phyloP scores from a whole-genome alignment of 2,888 invertebrate species.

The Eupithecia inturbata region DNA sequence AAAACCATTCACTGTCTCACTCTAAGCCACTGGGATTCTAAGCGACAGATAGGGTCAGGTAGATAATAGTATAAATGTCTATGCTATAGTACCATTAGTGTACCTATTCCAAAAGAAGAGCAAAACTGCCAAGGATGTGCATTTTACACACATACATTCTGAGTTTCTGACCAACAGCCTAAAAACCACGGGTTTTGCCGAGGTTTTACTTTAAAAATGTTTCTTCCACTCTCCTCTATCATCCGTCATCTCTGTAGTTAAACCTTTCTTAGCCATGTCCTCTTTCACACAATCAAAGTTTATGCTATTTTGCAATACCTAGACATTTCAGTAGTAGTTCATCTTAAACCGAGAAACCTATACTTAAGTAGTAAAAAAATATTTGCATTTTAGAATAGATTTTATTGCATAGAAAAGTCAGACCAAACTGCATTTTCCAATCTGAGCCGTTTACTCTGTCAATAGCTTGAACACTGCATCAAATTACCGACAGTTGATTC shows the following conservation, averaged over 20 bases:
- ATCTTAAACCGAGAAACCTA: not conserved
- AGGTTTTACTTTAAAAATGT: too few species aligned
- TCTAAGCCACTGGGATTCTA: not conserved
- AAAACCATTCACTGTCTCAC: conserved; percentile 1
- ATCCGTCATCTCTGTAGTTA: too few species aligned
- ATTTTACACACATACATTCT: not conserved
- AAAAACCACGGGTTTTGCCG: too few species aligned
- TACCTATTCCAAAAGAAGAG: not conserved
- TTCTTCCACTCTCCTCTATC: too few species aligned
- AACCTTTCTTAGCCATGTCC: too few species aligned
- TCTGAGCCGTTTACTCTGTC: not conserved
- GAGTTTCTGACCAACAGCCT: too few species aligned
- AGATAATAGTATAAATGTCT: not conserved
- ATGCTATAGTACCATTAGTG: not conserved
- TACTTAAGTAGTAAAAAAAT: not conserved
- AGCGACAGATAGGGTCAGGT: not conserved
- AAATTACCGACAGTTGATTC: conserved; percentile 17
- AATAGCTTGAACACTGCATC: conserved; percentile 16
- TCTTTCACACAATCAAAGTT: too few species aligned
- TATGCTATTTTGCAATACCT: too few species aligned
- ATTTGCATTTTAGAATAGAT: not conserved
- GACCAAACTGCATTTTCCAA: conserved; percentile 15
- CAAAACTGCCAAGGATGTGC: not conserved
- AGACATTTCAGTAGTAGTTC: not conserved
- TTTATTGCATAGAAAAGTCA: not conserved